Conservation (phyloP, 2,888 invertebrate genomes). For the Eremobia ochroleuca region DNA sequence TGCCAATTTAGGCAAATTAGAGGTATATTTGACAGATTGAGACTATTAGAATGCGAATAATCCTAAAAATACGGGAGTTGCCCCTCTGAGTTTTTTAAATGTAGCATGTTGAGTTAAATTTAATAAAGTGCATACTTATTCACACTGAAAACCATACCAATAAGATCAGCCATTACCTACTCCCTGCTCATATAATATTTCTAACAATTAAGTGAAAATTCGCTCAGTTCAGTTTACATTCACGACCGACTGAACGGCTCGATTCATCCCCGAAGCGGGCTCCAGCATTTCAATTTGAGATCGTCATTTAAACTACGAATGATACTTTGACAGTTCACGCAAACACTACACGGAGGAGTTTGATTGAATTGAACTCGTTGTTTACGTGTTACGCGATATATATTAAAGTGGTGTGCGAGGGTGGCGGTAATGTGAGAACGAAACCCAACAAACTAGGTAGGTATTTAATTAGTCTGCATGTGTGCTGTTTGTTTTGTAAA, state of each 20-base stretch:
- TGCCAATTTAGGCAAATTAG: neutral
- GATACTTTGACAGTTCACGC: slow-evolving; percentile 80
- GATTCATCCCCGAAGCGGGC: slow-evolving; percentile 66
- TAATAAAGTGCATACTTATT: neutral
- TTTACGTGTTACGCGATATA: slow-evolving; percentile 76
- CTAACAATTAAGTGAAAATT: slow-evolving; percentile 73
- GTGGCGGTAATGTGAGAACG: slow-evolving; percentile 57
- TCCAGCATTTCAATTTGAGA: slow-evolving; percentile 81
- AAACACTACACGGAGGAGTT: slow-evolving; percentile 74
- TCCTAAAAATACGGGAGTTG: neutral
- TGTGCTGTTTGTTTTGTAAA: slow-evolving; percentile 45
- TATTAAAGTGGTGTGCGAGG: slow-evolving; percentile 72
- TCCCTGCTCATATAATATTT: slow-evolving; percentile 52
- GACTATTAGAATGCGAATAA: neutral
- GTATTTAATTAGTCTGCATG: slow-evolving; percentile 53
- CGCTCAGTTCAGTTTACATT: slow-evolving; percentile 66
- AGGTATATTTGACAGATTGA: neutral
- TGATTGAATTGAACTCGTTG: slow-evolving; percentile 80
- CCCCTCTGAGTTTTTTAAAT: neutral
- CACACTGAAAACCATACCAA: neutral
- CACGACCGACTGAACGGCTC: slow-evolving; percentile 74
- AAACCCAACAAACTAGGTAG: slow-evolving; percentile 49
- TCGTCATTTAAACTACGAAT: slow-evolving; percentile 80
- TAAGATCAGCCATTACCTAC: neutral
- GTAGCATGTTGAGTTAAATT: neutral